Evolutionary conservation across 2,113 vertebrate species (phyloP).

Genomic region (Machaerirhynchus nigripectus): DNA sequence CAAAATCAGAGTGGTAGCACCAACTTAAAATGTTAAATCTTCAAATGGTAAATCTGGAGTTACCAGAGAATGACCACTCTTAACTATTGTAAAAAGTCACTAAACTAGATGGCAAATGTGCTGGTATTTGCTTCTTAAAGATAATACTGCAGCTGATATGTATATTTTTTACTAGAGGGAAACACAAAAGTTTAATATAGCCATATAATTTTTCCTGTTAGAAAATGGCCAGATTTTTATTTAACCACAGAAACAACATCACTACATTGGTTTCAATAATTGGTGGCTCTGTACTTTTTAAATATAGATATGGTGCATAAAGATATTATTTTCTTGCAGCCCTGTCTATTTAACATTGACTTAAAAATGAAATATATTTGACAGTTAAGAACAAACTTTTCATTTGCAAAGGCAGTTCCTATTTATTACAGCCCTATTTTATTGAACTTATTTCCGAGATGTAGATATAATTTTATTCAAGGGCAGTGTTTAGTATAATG

Average conservation of each 20-base stretch:
- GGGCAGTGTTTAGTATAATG: not conserved
- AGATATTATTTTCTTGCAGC: not conserved
- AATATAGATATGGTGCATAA: not conserved
- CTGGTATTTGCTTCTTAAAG: conserved; percentile 57
- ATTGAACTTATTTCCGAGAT: not conserved
- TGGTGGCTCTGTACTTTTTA: not conserved
- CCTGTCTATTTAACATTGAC: not conserved
- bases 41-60: conserved; percentile 32
- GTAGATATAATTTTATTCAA: not conserved
- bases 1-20: conserved; percentile 2
- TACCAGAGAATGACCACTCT: conserved; percentile 39
- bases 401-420: not conserved
- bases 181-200: conserved; percentile 10
- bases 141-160: conserved; percentile 44
- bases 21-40: conserved; percentile 35
- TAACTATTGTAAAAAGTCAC: conserved; percentile 37
- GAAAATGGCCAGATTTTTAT: not conserved
- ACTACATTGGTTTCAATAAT: not conserved
- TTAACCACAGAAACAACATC: not conserved
- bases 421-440: not conserved
- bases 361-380: not conserved
- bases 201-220: conserved; percentile 40
- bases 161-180: conserved; percentile 48
- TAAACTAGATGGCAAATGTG: conserved; percentile 61
- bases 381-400: not conserved